A percentile compares a stretch with the other conserved stretches of the same genome.
These are phyloP conservation scores for Nesoenas mayeri DNA, from an alignment of 2,113 vertebrate species.

Conservation along the genomic window DNA sequence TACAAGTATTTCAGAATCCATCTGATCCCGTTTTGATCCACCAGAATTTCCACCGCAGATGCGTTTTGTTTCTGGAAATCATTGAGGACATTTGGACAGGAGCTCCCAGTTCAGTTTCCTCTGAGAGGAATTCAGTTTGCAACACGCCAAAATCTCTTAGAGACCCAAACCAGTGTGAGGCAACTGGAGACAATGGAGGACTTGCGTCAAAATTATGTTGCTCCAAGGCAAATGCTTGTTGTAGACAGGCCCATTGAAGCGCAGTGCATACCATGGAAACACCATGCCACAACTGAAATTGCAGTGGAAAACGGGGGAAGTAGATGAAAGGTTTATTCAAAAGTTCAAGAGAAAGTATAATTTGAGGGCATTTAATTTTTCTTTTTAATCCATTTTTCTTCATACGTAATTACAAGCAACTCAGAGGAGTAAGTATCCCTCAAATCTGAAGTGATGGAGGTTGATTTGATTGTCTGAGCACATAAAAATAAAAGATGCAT, in stretches of 20 bases:
- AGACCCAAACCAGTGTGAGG: not conserved
- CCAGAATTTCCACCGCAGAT: not conserved
- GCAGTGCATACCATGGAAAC: not conserved
- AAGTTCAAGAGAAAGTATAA: not conserved
- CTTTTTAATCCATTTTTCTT: not conserved
- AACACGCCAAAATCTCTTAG: not conserved
- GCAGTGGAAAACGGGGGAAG: not conserved
- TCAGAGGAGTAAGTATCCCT: not conserved
- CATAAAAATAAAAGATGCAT: not conserved
- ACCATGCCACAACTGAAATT: not conserved
- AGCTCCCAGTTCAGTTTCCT: not conserved
- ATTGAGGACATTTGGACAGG: not conserved
- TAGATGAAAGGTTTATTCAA: not conserved
- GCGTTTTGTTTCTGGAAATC: not conserved
- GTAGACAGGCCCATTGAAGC: not conserved
- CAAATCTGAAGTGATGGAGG: not conserved
- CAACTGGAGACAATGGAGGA: not conserved
- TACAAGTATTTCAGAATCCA: not conserved
- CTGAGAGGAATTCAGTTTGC: not conserved
- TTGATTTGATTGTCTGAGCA: not conserved
- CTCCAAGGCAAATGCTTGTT: not conserved
- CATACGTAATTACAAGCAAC: not conserved
- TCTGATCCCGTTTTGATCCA: not conserved
- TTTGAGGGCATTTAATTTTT: rapidly evolving
- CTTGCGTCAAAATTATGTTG: not conserved